phyloP scores from a whole-genome alignment of 1,140 invertebrate genomes.

The Temnothorax curvispinosus region DNA sequence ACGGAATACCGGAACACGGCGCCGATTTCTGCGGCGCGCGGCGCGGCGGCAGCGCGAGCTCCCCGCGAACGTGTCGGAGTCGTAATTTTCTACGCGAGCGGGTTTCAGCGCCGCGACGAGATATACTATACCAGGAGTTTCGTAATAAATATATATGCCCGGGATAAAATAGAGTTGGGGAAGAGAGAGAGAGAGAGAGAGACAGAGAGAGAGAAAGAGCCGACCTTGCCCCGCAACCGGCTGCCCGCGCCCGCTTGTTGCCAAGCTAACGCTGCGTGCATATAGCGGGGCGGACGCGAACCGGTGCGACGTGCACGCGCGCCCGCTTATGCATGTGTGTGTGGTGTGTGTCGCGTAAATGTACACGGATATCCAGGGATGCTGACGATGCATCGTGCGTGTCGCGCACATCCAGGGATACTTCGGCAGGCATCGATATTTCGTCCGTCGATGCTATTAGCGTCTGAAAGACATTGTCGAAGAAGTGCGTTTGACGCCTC shows the following conservation, averaged over 20 bases:
- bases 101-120: conserved; percentile 17
- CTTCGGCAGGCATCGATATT: conserved; percentile 7
- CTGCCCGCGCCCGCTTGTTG: conserved; percentile 81
- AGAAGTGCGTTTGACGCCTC: not conserved
- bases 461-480: not conserved
- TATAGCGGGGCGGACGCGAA: conserved; percentile 73
- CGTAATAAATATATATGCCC: conserved; percentile 83
- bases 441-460: not conserved
- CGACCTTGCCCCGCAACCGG: conserved; percentile 84
- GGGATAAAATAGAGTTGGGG: conserved; percentile 81
- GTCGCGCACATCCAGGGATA: conserved; percentile 26
- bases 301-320: conserved; percentile 22
- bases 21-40: not conserved
- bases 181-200: conserved; percentile 61
- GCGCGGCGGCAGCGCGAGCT: not conserved
- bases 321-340: not conserved
- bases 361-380: conserved; percentile 42
- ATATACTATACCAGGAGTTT: conserved; percentile 75
- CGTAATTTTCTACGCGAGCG: conserved; percentile 9
- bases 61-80: not conserved
- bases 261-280: conserved; percentile 82
- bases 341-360: not conserved
- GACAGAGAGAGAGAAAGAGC: conserved; percentile 67
- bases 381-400: conserved; percentile 20
- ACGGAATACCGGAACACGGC: not conserved